Evolutionary conservation across 2,113 vertebrate genomes (phyloP).

Genomic region (Cyprinodon tularosa): DNA sequence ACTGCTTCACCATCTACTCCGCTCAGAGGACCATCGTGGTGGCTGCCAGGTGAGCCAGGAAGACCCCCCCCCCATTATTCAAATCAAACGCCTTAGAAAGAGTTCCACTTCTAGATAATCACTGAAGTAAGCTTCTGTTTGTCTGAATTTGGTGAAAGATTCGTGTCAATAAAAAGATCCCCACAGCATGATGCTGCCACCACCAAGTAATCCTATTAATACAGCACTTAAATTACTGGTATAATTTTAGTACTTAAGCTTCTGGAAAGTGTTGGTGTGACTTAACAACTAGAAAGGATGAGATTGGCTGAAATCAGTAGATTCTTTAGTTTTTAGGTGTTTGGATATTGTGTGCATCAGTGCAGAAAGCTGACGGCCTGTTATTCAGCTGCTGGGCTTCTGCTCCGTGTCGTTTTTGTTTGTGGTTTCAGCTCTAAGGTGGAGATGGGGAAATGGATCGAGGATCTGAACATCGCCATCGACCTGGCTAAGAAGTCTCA

Average conservation of each 20-base stretch:
- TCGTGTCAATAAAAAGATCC: background rate
- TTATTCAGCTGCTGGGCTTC: background rate
- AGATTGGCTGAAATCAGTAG: background rate
- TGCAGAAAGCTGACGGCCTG: background rate
- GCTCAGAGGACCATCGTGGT: constrained; percentile 93
- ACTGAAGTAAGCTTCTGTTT: background rate
- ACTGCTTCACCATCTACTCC: constrained; percentile 96
- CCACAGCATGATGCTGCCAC: background rate
- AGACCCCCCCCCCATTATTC: background rate
- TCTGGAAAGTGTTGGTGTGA: too few relatives aligned
- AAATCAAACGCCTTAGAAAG: too few relatives aligned
- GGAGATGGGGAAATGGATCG: constrained; percentile 95
- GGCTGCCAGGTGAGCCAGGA: constrained; percentile 88
- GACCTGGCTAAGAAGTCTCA: constrained; percentile 86
- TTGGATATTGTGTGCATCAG: background rate
- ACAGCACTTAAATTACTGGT: too few relatives aligned
- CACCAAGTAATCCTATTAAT: background rate
- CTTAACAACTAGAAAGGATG: background rate
- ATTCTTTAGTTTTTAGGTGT: too few relatives aligned
- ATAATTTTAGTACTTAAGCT: background rate
- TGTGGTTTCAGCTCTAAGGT: constrained; percentile 82
- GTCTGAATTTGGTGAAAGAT: background rate
- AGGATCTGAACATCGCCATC: constrained; percentile 89
- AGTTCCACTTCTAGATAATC: background rate
- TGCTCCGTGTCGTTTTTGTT: background rate